Evolutionary conservation across 2,888 invertebrate species (phyloP).

Genomic region (Villa cingulata): DNA sequence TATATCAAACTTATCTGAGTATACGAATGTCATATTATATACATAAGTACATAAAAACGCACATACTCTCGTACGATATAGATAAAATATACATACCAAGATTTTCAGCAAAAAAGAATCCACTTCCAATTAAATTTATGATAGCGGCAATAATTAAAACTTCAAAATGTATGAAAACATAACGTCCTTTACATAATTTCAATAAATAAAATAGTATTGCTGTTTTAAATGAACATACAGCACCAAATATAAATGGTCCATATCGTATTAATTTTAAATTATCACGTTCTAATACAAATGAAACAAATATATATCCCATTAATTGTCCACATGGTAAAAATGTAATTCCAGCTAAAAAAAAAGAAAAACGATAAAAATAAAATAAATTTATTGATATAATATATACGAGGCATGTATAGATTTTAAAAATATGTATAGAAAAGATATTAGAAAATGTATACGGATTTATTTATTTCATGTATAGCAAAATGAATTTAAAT

Average conservation of each 20-base stretch:
- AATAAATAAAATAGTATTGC: constrained; percentile 20
- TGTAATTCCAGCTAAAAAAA: constrained; percentile 10
- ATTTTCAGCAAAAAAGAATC: constrained; percentile 28
- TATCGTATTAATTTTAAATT: constrained; percentile 19
- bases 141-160: constrained; percentile 20
- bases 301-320: constrained; percentile 28
- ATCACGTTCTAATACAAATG: constrained; percentile 23
- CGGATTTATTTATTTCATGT: too few relatives aligned
- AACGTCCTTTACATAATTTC: constrained; percentile 23
- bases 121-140: constrained; percentile 26
- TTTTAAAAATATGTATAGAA: too few relatives aligned
- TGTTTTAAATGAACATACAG: constrained; percentile 19
- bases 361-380: background rate
- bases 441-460: too few relatives aligned
- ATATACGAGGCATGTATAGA: too few relatives aligned
- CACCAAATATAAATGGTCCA: constrained; percentile 27
- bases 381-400: too few relatives aligned
- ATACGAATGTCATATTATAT: too few relatives aligned
- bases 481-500: too few relatives aligned
- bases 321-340: constrained; percentile 28
- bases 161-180: constrained; percentile 27
- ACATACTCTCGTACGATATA: too few relatives aligned
- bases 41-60: too few relatives aligned
- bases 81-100: constrained; percentile 21
- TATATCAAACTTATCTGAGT: too few relatives aligned